Conservation (phyloP, 2,888 invertebrate species). For the Drosophila nr. perissopoda region DNA sequence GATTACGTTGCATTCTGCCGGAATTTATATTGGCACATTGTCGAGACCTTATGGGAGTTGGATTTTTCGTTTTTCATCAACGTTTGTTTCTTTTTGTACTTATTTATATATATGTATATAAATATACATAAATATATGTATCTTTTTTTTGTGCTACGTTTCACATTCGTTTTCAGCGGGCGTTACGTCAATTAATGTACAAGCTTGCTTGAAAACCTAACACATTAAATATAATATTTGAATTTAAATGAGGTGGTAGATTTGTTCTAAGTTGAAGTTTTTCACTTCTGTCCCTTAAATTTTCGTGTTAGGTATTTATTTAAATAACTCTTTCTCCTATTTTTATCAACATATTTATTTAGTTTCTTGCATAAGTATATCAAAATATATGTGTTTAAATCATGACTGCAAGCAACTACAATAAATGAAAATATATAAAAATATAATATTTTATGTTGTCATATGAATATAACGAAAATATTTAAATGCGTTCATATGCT, state of each 20-base stretch:
- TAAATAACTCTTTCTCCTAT: neutral
- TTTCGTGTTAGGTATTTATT: neutral
- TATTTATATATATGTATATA: neutral
- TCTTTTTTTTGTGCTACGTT: neutral
- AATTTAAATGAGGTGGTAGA: neutral
- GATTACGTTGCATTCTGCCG: neutral
- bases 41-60: neutral
- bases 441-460: neutral
- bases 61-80: neutral
- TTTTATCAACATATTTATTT: neutral
- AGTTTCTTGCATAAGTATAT: neutral
- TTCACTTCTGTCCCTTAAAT: neutral
- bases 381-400: neutral
- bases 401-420: neutral
- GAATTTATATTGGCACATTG: neutral
- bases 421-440: neutral
- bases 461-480: neutral
- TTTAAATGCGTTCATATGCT: neutral
- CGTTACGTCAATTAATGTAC: neutral
- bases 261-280: neutral
- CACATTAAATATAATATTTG: neutral
- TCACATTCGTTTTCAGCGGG: constrained; percentile 6
- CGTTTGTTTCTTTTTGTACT: constrained; percentile 13
- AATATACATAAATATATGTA: neutral
- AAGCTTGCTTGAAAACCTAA: neutral